phyloP scores from a whole-genome alignment of 2,113 vertebrate genomes.

The Mobula birostris region DNA sequence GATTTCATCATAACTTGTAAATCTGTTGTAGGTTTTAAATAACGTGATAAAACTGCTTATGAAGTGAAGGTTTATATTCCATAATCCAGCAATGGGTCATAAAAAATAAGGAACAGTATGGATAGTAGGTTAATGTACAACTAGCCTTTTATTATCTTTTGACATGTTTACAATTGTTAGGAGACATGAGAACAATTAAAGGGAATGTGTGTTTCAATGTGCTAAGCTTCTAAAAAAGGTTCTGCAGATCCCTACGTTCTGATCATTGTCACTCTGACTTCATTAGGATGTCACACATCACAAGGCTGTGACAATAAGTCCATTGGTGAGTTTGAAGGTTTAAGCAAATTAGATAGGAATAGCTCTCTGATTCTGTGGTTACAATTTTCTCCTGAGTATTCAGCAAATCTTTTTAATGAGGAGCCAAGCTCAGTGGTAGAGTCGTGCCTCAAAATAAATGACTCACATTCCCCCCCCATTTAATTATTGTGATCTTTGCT shows the following conservation, averaged over 20 bases:
- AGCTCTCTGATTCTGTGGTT: not conserved
- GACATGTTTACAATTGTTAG: not conserved
- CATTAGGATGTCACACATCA: not conserved
- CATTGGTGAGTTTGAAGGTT: conserved; percentile 8
- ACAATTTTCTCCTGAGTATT: not conserved
- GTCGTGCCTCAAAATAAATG: not conserved
- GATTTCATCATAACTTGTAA: not conserved
- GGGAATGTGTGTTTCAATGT: not conserved
- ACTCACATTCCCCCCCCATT: not conserved
- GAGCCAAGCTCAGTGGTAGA: conserved; percentile 11
- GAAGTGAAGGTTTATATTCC: conserved; percentile 19
- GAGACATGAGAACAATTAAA: not conserved
- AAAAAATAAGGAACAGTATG: not conserved
- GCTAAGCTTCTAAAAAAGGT: not conserved
- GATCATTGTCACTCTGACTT: not conserved
- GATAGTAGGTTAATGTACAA: not conserved
- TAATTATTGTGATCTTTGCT: conserved; percentile 33
- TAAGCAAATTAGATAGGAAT: not conserved
- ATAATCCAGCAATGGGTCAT: not conserved
- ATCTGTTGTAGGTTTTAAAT: not conserved
- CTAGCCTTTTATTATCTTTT: not conserved
- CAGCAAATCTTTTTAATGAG: not conserved
- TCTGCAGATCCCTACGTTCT: not conserved
- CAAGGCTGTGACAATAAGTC: not conserved
- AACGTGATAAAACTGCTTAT: conserved; percentile 13